A percentile compares a stretch with the other conserved stretches of the same genome.
Evolutionary conservation across 2,113 vertebrate species (phyloP).

Genomic region (Otolemur garnettii): DNA sequence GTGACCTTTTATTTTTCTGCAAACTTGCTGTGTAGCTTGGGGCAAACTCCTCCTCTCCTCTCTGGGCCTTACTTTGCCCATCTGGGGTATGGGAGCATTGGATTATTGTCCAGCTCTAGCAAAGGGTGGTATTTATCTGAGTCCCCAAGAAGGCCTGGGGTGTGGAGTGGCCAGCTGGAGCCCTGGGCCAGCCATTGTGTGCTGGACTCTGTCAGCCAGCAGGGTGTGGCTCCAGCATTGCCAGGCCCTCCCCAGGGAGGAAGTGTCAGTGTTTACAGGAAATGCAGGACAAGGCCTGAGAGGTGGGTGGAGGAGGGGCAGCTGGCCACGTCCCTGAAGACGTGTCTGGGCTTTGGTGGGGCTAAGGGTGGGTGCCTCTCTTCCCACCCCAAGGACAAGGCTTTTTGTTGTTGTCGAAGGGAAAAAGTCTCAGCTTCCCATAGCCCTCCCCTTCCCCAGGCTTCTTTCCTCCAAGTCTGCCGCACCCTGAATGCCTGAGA

Average conservation of each 20-base stretch:
- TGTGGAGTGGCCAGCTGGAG: conserved; percentile 37
- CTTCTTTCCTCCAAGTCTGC: background rate
- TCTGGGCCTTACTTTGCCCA: background rate
- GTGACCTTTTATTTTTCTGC: background rate
- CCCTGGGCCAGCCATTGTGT: conserved; percentile 81
- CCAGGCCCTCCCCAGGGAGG: conserved; percentile 94
- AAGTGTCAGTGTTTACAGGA: conserved; percentile 96
- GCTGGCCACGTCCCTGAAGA: conserved; percentile 55
- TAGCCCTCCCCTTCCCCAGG: background rate
- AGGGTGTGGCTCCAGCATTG: conserved; percentile 92
- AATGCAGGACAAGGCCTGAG: conserved; percentile 91
- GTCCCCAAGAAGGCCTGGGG: background rate
- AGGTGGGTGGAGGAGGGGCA: conserved; percentile 43
- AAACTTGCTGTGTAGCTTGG: background rate
- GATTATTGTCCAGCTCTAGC: background rate
- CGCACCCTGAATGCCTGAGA: background rate
- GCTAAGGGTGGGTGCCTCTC: conserved; percentile 40
- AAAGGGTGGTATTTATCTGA: conserved; percentile 3
- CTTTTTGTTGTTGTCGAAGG: conserved; percentile 37
- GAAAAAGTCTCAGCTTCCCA: background rate
- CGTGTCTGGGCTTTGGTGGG: conserved; percentile 15
- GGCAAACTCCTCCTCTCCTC: background rate
- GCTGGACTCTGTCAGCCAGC: conserved; percentile 68
- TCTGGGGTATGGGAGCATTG: background rate
- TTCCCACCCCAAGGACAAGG: background rate